Conservation (phyloP, 1,140 invertebrate species). For the Drosophila grimshawi region DNA sequence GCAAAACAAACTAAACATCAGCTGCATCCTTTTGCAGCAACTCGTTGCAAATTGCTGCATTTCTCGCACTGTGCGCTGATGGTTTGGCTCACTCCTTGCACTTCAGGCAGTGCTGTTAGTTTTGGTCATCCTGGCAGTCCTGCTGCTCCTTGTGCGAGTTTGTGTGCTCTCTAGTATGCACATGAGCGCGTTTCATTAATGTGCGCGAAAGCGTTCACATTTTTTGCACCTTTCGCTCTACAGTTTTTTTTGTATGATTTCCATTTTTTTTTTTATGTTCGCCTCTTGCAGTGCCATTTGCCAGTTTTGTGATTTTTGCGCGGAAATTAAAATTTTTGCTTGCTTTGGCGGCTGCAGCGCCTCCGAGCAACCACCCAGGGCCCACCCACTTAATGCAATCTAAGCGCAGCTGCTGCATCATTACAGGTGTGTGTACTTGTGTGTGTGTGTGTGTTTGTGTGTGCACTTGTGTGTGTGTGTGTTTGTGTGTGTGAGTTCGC, state of each 20-base stretch:
- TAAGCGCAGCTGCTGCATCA: slow-evolving; percentile 82
- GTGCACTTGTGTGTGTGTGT: slow-evolving; percentile 17
- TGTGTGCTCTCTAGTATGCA: slow-evolving; percentile 19
- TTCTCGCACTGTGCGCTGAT: not conserved
- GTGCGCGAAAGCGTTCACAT: slow-evolving; percentile 53
- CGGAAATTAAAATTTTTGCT: slow-evolving; percentile 81
- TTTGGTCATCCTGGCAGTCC: not conserved
- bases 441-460: slow-evolving; percentile 22
- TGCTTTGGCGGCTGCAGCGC: slow-evolving; percentile 28
- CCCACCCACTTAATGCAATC: slow-evolving; percentile 80
- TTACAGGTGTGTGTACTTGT: slow-evolving; percentile 52
- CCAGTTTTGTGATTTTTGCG: slow-evolving; percentile 66
- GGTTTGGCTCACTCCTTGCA: slow-evolving; percentile 1
- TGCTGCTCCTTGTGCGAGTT: not conserved
- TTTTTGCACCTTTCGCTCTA: slow-evolving; percentile 42
- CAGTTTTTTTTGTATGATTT: slow-evolving; percentile 18
- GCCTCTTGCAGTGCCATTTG: slow-evolving; percentile 53
- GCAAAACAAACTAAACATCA: slow-evolving; percentile 1
- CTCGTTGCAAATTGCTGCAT: slow-evolving; percentile 2
- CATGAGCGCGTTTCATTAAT: slow-evolving; percentile 61
- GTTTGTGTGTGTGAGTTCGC: slow-evolving; percentile 45
- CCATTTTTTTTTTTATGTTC: slow-evolving; percentile 17
- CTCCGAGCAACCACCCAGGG: slow-evolving; percentile 32
- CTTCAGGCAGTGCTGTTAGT: too few relatives aligned
- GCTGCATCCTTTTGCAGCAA: not conserved